Evolutionary conservation across 2,888 invertebrate species (phyloP).

Genomic region (Dicyrtomina minuta): DNA sequence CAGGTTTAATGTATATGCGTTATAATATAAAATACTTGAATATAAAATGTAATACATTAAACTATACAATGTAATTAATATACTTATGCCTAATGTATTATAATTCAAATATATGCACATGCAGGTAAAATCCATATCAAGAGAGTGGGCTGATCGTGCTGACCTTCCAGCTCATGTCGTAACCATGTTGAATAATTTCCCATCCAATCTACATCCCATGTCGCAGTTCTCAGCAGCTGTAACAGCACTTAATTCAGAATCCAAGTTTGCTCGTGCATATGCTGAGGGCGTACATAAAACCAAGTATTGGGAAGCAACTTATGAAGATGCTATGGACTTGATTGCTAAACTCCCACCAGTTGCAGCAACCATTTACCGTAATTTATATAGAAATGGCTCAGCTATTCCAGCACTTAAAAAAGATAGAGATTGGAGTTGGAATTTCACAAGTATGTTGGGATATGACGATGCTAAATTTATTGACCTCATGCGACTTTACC

Average conservation of each 20-base stretch:
- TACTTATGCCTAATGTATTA: not conserved
- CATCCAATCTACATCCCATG: slow-evolving; percentile 88
- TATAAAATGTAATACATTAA: not conserved
- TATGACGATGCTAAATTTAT: slow-evolving; percentile 76
- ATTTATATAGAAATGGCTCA: slow-evolving; percentile 79
- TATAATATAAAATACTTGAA: not conserved
- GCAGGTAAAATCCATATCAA: slow-evolving; percentile 64
- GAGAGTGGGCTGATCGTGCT: slow-evolving; percentile 85
- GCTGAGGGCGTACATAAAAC: slow-evolving; percentile 81
- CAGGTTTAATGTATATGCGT: not conserved
- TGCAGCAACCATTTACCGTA: slow-evolving; percentile 91
- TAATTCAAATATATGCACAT: too few species aligned
- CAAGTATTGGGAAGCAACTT: slow-evolving; percentile 89
- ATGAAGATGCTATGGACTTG: slow-evolving; percentile 92
- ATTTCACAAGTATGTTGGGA: slow-evolving; percentile 89
- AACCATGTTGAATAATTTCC: slow-evolving; percentile 87
- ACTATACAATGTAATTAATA: not conserved
- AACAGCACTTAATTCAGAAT: slow-evolving; percentile 88
- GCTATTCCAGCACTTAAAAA: slow-evolving; percentile 85
- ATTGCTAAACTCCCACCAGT: slow-evolving; percentile 92
- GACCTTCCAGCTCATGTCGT: slow-evolving; percentile 90
- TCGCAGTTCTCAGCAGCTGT: slow-evolving; percentile 89
- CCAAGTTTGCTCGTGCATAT: slow-evolving; percentile 88
- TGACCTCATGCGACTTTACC: slow-evolving; percentile 88
- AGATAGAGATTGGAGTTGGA: slow-evolving; percentile 88